Conservation (phyloP, 1,140 invertebrate genomes). For the Penaeus vannamei region DNA sequence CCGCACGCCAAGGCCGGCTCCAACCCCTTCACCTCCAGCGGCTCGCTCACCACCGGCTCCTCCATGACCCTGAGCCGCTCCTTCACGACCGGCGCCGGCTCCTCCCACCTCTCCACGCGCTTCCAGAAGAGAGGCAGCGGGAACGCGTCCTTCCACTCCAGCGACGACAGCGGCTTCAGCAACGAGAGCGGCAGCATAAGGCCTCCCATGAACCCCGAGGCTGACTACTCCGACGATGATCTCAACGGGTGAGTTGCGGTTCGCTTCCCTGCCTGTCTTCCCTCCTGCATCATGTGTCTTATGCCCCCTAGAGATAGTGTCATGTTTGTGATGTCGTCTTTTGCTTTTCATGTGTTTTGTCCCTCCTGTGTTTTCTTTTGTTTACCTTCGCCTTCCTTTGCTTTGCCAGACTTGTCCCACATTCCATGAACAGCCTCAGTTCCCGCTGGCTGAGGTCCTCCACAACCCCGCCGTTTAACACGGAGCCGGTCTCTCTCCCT, state of each 20-base stretch:
- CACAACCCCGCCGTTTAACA: neutral
- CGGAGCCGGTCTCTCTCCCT: conserved; percentile 16
- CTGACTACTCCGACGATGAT: conserved; percentile 92
- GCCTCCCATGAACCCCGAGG: conserved; percentile 83
- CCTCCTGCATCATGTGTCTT: neutral
- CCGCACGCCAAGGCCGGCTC: conserved; percentile 29
- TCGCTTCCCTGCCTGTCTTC: neutral
- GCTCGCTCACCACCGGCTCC: conserved; percentile 22
- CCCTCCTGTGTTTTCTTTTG: conserved; percentile 10
- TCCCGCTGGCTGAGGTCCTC: conserved; percentile 51
- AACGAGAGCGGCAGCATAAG: conserved; percentile 79
- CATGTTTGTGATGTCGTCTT: neutral
- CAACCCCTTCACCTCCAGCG: conserved; percentile 48
- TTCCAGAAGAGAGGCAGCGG: conserved; percentile 61
- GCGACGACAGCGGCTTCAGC: conserved; percentile 92
- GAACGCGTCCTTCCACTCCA: conserved; percentile 77
- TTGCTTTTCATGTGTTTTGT: conserved; percentile 19
- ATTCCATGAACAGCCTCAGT: conserved; percentile 55
- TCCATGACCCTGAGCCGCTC: conserved; percentile 40
- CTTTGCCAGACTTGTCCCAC: conserved; percentile 35
- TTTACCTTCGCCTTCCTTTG: conserved; percentile 40
- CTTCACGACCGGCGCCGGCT: conserved; percentile 32
- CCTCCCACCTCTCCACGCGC: conserved; percentile 55
- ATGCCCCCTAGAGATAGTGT: neutral
- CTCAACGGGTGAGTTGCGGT: conserved; percentile 46